Base-by-base conservation (phyloP, 2,888 invertebrate species). In the Troilus luridus region DNA sequence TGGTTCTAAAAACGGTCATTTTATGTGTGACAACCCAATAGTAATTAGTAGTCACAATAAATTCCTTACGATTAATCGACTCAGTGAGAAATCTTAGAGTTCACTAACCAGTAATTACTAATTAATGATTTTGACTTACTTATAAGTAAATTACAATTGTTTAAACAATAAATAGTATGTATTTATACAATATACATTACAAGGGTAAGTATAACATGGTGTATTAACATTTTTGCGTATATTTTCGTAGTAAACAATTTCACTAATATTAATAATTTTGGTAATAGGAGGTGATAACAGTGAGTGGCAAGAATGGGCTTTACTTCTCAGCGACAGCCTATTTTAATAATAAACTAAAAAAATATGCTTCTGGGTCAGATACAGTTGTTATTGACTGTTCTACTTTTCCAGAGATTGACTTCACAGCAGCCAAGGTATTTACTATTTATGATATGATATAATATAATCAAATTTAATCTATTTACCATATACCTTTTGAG, bases 281-380 rank as follows among this genome's bases (percentile, higher is more conserved):
- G 21, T 17, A 64, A 7, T 56, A 85, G 85, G 85, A 85, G 11
- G 56, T 85, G 58, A 58, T 56, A 58, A 85, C 85, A n/a, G 85
- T 85, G n/a, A 85, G 85, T 58, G 85, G 85, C 11, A 54, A 56
- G 88, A 56, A n/a, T 8, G 91, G 90, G 19, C 59, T 97, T 90
- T 96, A 96, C 93, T 98, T 97, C 94, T 96, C 97, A 59, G 96
- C 96, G 88, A 96, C 96, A 6, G 96, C 97, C 94, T 95, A 95
- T 92, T 94, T 97, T 81, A 95, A 95, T 12, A 94, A 95, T 88
- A 95, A 95, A 93, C 94, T 97, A 90, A 94, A 94, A 64, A 94
- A 95, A 89, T 95, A 95, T 14, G 95, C 95, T 62, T 92, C 94
- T 94, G 94, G 94, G 92, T 94, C 94, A 58, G 94, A 95, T 19